A percentile compares a stretch with the other conserved stretches of the same genome.
phyloP scores from a whole-genome alignment of 1,140 invertebrate species.

The Drosophila hydei region DNA sequence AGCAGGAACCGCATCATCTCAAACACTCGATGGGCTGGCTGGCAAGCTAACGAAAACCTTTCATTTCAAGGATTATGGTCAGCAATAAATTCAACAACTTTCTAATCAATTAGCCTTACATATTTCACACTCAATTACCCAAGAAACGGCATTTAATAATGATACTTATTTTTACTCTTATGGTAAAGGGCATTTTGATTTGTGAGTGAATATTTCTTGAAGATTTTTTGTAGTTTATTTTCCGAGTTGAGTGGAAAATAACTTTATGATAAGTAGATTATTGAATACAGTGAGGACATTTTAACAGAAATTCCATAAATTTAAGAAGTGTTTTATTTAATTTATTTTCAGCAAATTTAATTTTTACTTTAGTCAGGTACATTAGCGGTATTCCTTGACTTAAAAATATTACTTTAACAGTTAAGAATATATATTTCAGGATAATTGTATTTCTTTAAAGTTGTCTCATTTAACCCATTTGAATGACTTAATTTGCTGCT shows the following conservation, averaged over 20 bases:
- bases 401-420: too few relatives aligned
- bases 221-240: too few relatives aligned
- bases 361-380: not conserved
- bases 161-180: conserved; percentile 3
- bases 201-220: not conserved
- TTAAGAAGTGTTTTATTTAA: not conserved
- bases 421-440: not conserved
- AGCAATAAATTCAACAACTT: conserved; percentile 64
- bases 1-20: conserved; percentile 32
- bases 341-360: not conserved
- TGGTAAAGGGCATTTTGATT: not conserved
- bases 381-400: not conserved
- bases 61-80: conserved; percentile 13
- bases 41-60: not conserved
- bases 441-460: not conserved
- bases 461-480: conserved; percentile 13
- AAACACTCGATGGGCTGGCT: not conserved
- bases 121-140: conserved; percentile 75
- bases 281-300: too few relatives aligned
- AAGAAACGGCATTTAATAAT: conserved; percentile 16
- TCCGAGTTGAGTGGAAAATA: too few relatives aligned
- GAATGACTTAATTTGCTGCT: conserved; percentile 38
- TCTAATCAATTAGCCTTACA: conserved; percentile 68
- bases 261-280: too few relatives aligned
- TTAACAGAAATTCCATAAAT: too few relatives aligned